Evolutionary conservation across 2,888 invertebrate species (phyloP), one percentile per base, ranked within the genome.

Genomic region (Camptogramma bilineatum): DNA sequence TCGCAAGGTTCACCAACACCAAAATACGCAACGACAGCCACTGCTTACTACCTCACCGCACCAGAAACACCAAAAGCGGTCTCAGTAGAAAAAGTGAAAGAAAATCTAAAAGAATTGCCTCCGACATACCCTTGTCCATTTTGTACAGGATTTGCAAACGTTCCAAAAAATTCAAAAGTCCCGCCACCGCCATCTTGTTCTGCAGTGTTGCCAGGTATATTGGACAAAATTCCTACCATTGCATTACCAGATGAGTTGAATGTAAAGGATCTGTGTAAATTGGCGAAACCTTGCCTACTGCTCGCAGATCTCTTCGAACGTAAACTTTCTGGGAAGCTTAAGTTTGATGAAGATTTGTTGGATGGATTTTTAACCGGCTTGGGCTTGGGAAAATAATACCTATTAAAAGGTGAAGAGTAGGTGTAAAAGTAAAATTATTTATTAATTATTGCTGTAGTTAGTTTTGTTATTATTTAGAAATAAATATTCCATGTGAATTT

Each of bases 331-430:
- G 70, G 66, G 8, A 69, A 79, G 39, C 76, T 76, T 62, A 75
- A 74, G 13, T 82, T 79, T 61, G 82, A 82, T 67, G 69, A 78
- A 69, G 82, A 82, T 4, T 58, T 83, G 19, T 64, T 83, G 2
- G 59, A 77, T 44, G 81, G 83, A 2, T 83, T 83, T 69, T 70
- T 83, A 39, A 59, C 73, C 24, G 79, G 83, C 2, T 67, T 83
- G 42, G 83, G 81, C 24, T 44, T 75, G 18, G 51, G 50, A 48
- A 62, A 54, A 53, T 39, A 18, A 42, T n/a, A 52, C n/a, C n/a
- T n/a, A n/a, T n/a, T n/a, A n/a, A n/a, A n/a, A n/a, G n/a, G n/a
- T n/a, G n/a, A n/a, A n/a, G n/a, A n/a, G n/a, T n/a, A n/a, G n/a
- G n/a, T n/a, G n/a, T n/a, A n/a, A n/a, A n/a, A n/a, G n/a, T n/a